These are phyloP conservation scores for Phataginus tetradactyla DNA, from an alignment of 2,797 vertebrate species.

Conservation along the genomic window DNA sequence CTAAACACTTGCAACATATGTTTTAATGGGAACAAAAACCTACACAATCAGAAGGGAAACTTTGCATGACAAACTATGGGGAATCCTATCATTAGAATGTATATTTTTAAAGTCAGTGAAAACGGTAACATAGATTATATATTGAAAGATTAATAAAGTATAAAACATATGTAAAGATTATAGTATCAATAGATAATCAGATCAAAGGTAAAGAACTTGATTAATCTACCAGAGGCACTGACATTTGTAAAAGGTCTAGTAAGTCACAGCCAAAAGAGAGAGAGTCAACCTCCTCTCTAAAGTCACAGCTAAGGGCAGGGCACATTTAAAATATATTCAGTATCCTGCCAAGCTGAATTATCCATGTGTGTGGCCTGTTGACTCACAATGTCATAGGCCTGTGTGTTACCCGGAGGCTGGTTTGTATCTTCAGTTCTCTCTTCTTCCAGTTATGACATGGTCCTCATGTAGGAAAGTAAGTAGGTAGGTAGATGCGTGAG, in stretches of 20 bases:
- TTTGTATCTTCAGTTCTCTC: not conserved
- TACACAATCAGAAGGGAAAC: not conserved
- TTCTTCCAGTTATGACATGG: not conserved
- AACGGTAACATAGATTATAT: not conserved
- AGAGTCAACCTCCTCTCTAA: not conserved
- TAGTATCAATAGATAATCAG: not conserved
- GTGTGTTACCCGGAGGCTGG: not conserved
- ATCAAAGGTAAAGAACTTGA: not conserved
- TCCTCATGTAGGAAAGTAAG: not conserved
- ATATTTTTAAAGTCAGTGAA: not conserved
- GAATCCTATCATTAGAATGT: not conserved
- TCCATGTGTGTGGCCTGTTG: not conserved
- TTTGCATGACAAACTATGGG: not conserved
- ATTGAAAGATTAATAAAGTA: not conserved
- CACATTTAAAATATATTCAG: not conserved
- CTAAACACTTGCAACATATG: not conserved
- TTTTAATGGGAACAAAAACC: not conserved
- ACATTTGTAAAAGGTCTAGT: not conserved
- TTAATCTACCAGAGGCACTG: not conserved
- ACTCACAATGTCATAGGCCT: not conserved
- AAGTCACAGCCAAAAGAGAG: not conserved
- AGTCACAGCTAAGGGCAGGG: not conserved
- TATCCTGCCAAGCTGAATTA: not conserved
- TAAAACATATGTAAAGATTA: not conserved
- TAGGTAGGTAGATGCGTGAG: too few species aligned